Evolutionary conservation across 1,140 invertebrate genomes (phyloP).

Genomic region (Drosophila ficusphila): DNA sequence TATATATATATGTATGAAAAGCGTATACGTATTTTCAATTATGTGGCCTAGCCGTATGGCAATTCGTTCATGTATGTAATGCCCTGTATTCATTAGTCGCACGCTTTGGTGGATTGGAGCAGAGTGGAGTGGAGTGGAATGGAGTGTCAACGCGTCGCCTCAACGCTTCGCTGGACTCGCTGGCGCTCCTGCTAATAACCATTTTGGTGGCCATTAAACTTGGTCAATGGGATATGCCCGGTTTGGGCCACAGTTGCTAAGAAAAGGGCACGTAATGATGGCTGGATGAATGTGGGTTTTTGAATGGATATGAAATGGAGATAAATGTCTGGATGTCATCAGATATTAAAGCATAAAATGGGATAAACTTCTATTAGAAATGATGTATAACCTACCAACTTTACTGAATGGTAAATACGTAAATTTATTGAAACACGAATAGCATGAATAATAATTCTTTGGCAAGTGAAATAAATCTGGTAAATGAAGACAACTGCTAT

Average conservation of each 20-base stretch:
- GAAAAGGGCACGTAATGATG: slow-evolving; percentile 9
- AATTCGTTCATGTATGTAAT: slow-evolving; percentile 22
- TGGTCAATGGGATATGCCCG: slow-evolving; percentile 39
- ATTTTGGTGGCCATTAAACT: slow-evolving; percentile 44
- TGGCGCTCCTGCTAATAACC: slow-evolving; percentile 39
- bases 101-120: slow-evolving; percentile 24
- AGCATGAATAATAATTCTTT: too few species aligned
- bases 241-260: slow-evolving; percentile 14
- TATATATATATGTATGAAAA: background rate
- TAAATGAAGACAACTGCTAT: background rate
- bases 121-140: background rate
- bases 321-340: background rate
- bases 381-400: too few species aligned
- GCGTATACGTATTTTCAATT: slow-evolving; percentile 24
- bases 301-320: background rate
- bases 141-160: slow-evolving; percentile 54
- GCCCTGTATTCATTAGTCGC: slow-evolving; percentile 46
- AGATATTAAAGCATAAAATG: background rate
- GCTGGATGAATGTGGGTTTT: background rate
- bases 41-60: slow-evolving; percentile 21
- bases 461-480: too few species aligned
- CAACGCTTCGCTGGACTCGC: slow-evolving; percentile 33
- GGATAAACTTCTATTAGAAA: background rate
- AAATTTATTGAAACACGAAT: too few species aligned
- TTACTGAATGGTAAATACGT: too few species aligned